These are phyloP conservation scores for Aleiodes testaceus DNA, from an alignment of 2,888 invertebrate species.

Conservation along the genomic window DNA sequence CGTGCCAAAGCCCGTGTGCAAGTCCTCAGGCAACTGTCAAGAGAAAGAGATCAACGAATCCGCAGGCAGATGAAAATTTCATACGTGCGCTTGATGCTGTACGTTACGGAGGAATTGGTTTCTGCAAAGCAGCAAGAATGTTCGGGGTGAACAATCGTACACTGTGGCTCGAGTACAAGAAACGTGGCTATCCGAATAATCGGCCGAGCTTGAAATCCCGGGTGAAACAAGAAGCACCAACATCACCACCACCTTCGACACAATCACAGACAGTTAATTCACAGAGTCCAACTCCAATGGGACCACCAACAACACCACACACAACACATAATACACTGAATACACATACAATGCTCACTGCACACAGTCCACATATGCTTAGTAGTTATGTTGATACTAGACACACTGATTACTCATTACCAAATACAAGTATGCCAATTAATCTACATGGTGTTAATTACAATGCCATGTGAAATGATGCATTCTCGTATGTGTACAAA, in stretches of 20 bases:
- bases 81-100: conserved; percentile 87
- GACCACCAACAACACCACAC: conserved; percentile 60
- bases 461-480: conserved; percentile 80
- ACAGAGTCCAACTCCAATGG: conserved; percentile 73
- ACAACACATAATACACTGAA: conserved; percentile 66
- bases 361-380: conserved; percentile 80
- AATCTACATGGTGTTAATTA: conserved; percentile 85
- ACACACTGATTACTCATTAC: conserved; percentile 79
- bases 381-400: conserved; percentile 80
- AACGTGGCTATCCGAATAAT: conserved; percentile 87
- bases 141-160: conserved; percentile 91
- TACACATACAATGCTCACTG: conserved; percentile 76
- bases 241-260: conserved; percentile 77
- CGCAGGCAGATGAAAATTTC: conserved; percentile 88
- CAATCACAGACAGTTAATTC: conserved; percentile 72
- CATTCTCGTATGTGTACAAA: conserved; percentile 54
- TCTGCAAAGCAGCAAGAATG: conserved; percentile 88
- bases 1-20: conserved; percentile 70
- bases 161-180: conserved; percentile 89
- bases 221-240: conserved; percentile 80
- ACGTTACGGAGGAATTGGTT: conserved; percentile 87
- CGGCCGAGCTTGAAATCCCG: conserved; percentile 85
- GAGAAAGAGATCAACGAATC: conserved; percentile 84
- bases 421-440: conserved; percentile 79
- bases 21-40: conserved; percentile 74